These are phyloP conservation scores for Dascyllus trimaculatus DNA, from an alignment of 2,113 vertebrate genomes.

Conservation along the genomic window DNA sequence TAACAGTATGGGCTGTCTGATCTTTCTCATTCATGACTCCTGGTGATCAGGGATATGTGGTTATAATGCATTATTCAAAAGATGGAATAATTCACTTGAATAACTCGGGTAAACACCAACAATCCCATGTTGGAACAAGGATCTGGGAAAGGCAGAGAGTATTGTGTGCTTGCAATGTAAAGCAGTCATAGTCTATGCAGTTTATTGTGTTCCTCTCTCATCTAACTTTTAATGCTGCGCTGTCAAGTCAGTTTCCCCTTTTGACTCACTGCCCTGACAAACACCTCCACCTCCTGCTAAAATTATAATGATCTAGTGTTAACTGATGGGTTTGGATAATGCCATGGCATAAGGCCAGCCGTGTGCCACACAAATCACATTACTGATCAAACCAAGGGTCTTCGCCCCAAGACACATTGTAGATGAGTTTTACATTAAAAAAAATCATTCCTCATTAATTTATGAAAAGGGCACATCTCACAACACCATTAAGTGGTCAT, in stretches of 20 bases:
- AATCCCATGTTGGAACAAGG: neutral
- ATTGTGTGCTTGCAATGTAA: slow-evolving; percentile 1
- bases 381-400: slow-evolving; percentile 56
- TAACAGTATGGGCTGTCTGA: too few relatives aligned
- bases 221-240: slow-evolving; percentile 8
- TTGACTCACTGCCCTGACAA: slow-evolving; percentile 38
- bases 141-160: neutral
- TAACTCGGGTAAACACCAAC: slow-evolving; percentile 1
- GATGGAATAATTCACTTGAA: slow-evolving; percentile 13
- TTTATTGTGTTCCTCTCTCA: slow-evolving; percentile 26
- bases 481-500: slow-evolving; percentile 44
- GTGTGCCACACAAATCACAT: slow-evolving; percentile 57
- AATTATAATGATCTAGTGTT: slow-evolving; percentile 55
- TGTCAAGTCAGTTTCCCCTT: slow-evolving; percentile 34
- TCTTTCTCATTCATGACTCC: neutral
- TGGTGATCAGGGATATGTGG: slow-evolving; percentile 16
- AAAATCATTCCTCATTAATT: slow-evolving; percentile 63
- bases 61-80: slow-evolving; percentile 21
- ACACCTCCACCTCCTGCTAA: slow-evolving; percentile 40
- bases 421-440: slow-evolving; percentile 54
- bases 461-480: slow-evolving; percentile 70
- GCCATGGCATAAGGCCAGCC: slow-evolving; percentile 53
- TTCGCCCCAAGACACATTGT: slow-evolving; percentile 49
- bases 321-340: slow-evolving; percentile 69
- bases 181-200: slow-evolving; percentile 7